Percentiles rank a stretch among this genome's conserved stretches.
Evolutionary conservation across 2,888 invertebrate species (phyloP).

Genomic region (Parapristionchus giblindavisi): DNA sequence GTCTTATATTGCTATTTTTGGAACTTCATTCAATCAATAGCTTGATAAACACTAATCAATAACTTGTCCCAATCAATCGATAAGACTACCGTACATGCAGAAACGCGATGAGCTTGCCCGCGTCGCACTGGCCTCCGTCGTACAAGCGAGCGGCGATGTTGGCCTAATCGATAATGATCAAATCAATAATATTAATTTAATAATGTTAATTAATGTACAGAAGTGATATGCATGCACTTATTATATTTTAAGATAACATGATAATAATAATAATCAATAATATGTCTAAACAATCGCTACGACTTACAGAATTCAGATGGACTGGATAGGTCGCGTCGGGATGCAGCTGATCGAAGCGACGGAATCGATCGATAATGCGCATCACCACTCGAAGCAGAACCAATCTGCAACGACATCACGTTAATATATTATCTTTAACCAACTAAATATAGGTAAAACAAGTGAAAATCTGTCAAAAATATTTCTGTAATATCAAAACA

Average conservation of each 20-base stretch:
- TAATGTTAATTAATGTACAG: neutral
- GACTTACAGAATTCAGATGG: neutral
- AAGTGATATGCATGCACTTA: neutral
- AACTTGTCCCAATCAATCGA: conserved; percentile 5
- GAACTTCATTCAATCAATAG: too few relatives aligned
- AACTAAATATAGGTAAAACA: too few relatives aligned
- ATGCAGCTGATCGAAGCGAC: neutral
- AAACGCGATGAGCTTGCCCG: conserved; percentile 42
- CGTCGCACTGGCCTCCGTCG: conserved; percentile 4
- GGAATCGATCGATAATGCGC: conserved; percentile 6
- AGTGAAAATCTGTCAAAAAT: too few relatives aligned
- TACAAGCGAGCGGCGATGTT: neutral
- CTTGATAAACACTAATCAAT: too few relatives aligned
- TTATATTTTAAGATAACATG: too few relatives aligned
- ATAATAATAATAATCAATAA: neutral
- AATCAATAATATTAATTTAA: neutral
- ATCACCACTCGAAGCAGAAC: conserved; percentile 14
- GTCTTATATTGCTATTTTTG: too few relatives aligned
- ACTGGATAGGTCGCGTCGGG: neutral
- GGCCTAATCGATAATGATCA: neutral
- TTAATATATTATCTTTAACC: too few relatives aligned
- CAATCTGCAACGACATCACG: conserved; percentile 33
- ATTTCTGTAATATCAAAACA: too few relatives aligned
- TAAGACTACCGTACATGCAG: conserved; percentile 45
- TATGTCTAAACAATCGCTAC: neutral